Conservation (phyloP, 2,113 vertebrate species). For the Lepus americanus region DNA sequence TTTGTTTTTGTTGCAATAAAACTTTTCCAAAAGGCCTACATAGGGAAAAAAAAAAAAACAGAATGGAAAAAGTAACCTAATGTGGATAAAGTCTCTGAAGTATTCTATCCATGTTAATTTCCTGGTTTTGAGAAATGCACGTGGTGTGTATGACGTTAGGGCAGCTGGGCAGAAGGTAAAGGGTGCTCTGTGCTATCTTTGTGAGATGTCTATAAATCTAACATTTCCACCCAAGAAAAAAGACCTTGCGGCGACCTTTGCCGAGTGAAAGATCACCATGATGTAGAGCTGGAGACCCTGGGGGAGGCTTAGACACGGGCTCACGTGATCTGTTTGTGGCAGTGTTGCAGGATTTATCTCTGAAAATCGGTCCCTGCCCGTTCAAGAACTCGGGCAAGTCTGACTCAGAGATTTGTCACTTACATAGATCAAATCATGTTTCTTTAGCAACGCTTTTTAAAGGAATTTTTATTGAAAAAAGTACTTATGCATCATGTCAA, state of each 20-base stretch:
- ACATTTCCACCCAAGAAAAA: background rate
- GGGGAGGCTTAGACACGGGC: background rate
- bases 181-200: background rate
- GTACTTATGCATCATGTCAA: no score
- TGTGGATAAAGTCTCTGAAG: background rate
- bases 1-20: no score
- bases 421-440: background rate
- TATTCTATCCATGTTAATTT: background rate
- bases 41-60: background rate
- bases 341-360: background rate
- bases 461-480: no score
- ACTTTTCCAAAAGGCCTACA: background rate
- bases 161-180: background rate
- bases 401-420: background rate
- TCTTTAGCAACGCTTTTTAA: background rate
- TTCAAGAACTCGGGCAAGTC: background rate
- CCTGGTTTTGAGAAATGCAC: background rate
- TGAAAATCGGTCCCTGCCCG: background rate
- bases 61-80: background rate
- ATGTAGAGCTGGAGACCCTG: background rate
- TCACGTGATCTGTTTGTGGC: background rate
- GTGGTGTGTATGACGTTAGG: accelerated
- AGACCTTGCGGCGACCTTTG: background rate
- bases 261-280: background rate
- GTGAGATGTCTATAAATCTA: background rate